Percentiles rank a stretch among this genome's conserved stretches.
phyloP scores from a whole-genome alignment of 2,888 invertebrate species.

The Heteropelma amictum region DNA sequence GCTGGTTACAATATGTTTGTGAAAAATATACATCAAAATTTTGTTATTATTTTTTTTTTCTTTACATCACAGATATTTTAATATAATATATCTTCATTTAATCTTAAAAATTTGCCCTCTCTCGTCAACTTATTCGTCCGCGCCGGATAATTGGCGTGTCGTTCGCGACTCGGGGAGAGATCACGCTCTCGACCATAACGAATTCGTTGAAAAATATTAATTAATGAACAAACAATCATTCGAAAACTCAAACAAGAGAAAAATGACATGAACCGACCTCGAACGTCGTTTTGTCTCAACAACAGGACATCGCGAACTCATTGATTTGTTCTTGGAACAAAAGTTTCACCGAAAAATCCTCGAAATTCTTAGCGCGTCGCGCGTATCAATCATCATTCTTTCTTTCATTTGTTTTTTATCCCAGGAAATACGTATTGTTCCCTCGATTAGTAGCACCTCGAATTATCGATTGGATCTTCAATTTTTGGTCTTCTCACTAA shows the following conservation, averaged over 20 bases:
- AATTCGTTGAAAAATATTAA: conserved; percentile 25
- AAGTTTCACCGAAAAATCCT: conserved; percentile 38
- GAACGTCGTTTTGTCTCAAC: conserved; percentile 38
- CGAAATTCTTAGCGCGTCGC: conserved; percentile 27
- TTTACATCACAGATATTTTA: conserved; percentile 78
- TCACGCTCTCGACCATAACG: conserved; percentile 58
- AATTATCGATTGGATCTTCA: conserved; percentile 54
- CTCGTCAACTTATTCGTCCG: conserved; percentile 66
- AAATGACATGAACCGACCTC: conserved; percentile 8
- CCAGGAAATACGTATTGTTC: conserved; percentile 50
- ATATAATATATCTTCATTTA: conserved; percentile 77
- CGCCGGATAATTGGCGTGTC: conserved; percentile 68
- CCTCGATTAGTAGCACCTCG: conserved; percentile 55
- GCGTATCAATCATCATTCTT: conserved; percentile 26
- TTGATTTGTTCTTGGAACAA: conserved; percentile 35
- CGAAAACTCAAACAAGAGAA: conserved; percentile 6
- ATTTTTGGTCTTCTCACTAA: conserved; percentile 42
- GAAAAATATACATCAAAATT: conserved; percentile 79
- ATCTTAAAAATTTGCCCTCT: conserved; percentile 73
- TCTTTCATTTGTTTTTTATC: not conserved
- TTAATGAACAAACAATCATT: conserved; percentile 11
- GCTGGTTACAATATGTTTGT: conserved; percentile 77
- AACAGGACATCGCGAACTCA: conserved; percentile 43
- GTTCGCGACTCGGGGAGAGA: conserved; percentile 67
- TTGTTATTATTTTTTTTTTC: conserved; percentile 76